phyloP scores from a whole-genome alignment of 2,113 vertebrate species.

The Ceuthmochares aereus region DNA sequence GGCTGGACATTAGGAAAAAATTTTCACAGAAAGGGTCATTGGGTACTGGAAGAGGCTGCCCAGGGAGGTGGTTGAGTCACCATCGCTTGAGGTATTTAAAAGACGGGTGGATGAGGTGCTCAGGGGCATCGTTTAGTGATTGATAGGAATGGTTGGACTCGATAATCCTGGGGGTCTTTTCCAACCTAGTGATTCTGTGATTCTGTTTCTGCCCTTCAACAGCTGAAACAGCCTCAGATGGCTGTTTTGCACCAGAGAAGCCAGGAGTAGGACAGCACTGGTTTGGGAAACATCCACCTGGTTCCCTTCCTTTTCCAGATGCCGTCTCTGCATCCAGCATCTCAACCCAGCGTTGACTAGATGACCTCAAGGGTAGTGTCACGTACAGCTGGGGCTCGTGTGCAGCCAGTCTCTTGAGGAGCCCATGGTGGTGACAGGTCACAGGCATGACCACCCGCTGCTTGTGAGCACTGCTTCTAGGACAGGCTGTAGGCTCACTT shows the following conservation, averaged over 20 bases:
- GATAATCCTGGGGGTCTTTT: no score
- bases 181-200: no score
- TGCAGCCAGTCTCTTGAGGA: accelerated
- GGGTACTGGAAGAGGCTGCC: no score
- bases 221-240: neutral
- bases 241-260: neutral
- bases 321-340: neutral
- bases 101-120: no score
- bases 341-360: neutral
- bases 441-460: neutral
- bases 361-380: no score
- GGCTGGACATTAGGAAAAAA: no score
- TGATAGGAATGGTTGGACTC: no score
- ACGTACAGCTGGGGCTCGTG: neutral
- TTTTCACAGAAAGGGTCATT: no score
- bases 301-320: neutral
- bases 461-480: neutral
- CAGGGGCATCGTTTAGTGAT: no score
- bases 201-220: neutral
- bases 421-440: accelerated
- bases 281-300: neutral
- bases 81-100: no score
- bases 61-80: no score
- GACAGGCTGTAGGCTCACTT: neutral
- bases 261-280: neutral